A percentile compares a stretch with the other conserved stretches of the same genome.
These are phyloP conservation scores for Pemphigus obesinymphae DNA, from an alignment of 1,140 invertebrate species.

Conservation along the genomic window DNA sequence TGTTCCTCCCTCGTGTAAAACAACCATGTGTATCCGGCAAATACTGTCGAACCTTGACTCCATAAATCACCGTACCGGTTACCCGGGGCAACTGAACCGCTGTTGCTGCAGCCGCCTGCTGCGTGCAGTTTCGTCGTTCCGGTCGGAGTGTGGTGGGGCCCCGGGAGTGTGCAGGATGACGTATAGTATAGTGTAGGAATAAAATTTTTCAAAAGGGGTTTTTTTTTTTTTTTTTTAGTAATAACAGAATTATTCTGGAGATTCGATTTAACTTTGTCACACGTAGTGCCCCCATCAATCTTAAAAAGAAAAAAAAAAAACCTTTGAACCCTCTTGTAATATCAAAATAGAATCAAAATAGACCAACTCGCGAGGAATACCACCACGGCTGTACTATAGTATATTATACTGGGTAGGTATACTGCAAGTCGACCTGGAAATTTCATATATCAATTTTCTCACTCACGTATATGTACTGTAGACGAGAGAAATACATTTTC, in stretches of 20 bases:
- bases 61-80: conserved; percentile 26
- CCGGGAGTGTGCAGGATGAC: too few species aligned
- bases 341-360: not conserved
- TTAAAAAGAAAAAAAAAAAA: too few species aligned
- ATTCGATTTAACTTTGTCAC: conserved; percentile 25
- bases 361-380: too few species aligned
- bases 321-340: conserved; percentile 1
- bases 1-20: not conserved
- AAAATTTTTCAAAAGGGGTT: conserved; percentile 32
- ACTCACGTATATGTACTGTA: too few species aligned
- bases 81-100: not conserved
- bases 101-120: too few species aligned
- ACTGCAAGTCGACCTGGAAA: not conserved
- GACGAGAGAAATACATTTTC: too few species aligned
- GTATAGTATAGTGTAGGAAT: not conserved
- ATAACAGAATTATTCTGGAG: conserved; percentile 26
- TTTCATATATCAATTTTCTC: not conserved
- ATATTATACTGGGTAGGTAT: too few species aligned
- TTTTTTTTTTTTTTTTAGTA: conserved; percentile 2
- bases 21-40: conserved; percentile 10
- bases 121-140: too few species aligned
- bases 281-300: not conserved
- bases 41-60: conserved; percentile 19
- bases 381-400: too few species aligned
- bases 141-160: too few species aligned